A percentile compares a stretch with the other conserved stretches of the same genome.
These are phyloP conservation scores for Austrolebias charrua DNA, from an alignment of 2,797 vertebrate genomes.

Conservation along the genomic window DNA sequence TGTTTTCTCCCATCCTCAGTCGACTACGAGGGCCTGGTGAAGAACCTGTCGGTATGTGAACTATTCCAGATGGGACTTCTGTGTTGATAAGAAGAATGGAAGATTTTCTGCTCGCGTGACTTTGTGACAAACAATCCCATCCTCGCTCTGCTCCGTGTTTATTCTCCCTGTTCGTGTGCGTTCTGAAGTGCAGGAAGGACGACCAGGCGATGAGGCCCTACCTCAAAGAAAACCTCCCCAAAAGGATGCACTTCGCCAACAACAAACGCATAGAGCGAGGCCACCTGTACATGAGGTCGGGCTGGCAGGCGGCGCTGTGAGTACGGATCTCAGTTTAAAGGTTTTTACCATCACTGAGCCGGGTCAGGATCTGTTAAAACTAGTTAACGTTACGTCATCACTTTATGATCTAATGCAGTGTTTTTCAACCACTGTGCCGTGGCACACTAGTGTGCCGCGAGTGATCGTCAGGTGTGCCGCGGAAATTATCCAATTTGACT, in stretches of 20 bases:
- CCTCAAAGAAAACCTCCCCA: constrained; percentile 85
- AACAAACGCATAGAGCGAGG: constrained; percentile 86
- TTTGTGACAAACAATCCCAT: constrained; percentile 53
- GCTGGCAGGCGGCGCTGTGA: constrained; percentile 75
- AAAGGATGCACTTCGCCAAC: constrained; percentile 87
- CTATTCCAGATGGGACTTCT: constrained; percentile 54
- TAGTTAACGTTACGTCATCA: not conserved
- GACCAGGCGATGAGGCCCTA: constrained; percentile 74
- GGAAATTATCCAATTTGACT: no score
- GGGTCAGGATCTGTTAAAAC: not conserved
- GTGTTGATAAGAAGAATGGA: constrained; percentile 56
- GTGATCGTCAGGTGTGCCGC: no score
- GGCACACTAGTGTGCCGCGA: no score
- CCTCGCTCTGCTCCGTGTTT: constrained; percentile 33
- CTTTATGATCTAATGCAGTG: no score
- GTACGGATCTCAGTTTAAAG: not conserved
- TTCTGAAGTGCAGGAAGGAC: constrained; percentile 82
- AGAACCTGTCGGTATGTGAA: constrained; percentile 91
- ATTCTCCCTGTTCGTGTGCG: constrained; percentile 49
- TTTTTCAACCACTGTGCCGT: no score
- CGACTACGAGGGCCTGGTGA: constrained; percentile 89
- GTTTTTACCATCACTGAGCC: not conserved
- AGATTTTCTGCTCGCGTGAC: constrained; percentile 60
- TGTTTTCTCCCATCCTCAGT: constrained; percentile 81
- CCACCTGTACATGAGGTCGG: constrained; percentile 84